Percentiles rank a stretch among this genome's conserved stretches.
Evolutionary conservation across 2,797 vertebrate species (phyloP).

Genomic region (Bryconaethiops microstoma): DNA sequence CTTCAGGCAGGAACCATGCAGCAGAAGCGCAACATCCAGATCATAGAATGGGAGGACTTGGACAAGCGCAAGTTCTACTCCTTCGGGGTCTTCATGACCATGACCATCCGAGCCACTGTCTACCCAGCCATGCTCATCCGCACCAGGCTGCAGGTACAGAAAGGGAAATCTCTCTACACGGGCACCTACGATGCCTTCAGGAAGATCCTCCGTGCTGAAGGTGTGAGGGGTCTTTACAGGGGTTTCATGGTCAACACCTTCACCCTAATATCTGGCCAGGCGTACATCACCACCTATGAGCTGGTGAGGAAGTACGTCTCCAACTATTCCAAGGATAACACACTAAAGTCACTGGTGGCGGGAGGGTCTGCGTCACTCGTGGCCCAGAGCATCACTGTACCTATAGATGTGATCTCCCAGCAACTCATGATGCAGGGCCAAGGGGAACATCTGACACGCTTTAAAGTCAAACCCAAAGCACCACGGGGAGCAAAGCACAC

Average conservation of each 20-base stretch:
- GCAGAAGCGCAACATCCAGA: constrained; percentile 92
- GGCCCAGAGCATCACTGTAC: constrained; percentile 97
- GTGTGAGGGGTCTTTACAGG: constrained; percentile 86
- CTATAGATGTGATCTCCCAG: constrained; percentile 94
- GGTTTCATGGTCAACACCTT: constrained; percentile 97
- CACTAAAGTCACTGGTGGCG: constrained; percentile 91
- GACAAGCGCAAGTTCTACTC: constrained; percentile 98
- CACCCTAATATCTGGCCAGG: constrained; percentile 95
- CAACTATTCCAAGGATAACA: constrained; percentile 88
- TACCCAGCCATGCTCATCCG: constrained; percentile 97
- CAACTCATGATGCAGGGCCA: constrained; percentile 98
- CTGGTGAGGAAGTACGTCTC: constrained; percentile 92
- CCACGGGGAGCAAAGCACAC: constrained; percentile 63
- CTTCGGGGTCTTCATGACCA: constrained; percentile 93
- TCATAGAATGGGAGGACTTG: constrained; percentile 98
- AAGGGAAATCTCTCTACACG: constrained; percentile 88
- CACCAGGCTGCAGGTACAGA: constrained; percentile 93
- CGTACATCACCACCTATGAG: constrained; percentile 97
- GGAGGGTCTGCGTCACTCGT: constrained; percentile 93
- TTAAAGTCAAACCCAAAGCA: constrained; percentile 69
- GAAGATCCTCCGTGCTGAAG: constrained; percentile 89
- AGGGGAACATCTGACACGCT: constrained; percentile 87
- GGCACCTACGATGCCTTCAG: constrained; percentile 93
- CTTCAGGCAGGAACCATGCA: constrained; percentile 64
- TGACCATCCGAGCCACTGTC: constrained; percentile 93